Evolutionary conservation across 1,140 invertebrate species (phyloP).

Genomic region (Drosophila persimilis): DNA sequence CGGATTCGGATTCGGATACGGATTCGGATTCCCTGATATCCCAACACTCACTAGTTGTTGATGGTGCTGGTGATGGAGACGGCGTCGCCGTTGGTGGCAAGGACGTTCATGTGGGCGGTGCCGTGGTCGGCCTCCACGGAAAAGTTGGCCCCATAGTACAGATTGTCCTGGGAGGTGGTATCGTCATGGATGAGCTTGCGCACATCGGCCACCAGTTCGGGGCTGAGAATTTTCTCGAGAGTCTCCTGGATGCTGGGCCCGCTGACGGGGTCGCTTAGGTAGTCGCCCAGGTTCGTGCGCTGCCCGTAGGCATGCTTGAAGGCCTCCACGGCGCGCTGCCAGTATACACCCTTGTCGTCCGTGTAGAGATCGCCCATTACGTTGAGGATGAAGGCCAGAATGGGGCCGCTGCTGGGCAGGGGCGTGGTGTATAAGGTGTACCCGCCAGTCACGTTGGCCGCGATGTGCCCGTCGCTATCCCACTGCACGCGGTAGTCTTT

Average conservation of each 20-base stretch:
- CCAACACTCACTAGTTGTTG: constrained; percentile 92
- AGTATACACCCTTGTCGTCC: constrained; percentile 83
- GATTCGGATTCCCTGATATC: not conserved
- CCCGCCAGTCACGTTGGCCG: constrained; percentile 84
- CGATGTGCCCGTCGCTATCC: constrained; percentile 84
- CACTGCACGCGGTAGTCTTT: constrained; percentile 85
- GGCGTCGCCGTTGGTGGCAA: constrained; percentile 94
- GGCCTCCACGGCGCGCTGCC: constrained; percentile 93
- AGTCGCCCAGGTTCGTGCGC: constrained; percentile 94
- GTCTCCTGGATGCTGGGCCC: constrained; percentile 41
- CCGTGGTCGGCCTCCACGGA: constrained; percentile 89
- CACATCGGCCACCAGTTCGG: constrained; percentile 86
- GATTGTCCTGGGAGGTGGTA: constrained; percentile 87
- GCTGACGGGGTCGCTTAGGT: constrained; percentile 83
- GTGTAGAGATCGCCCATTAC: constrained; percentile 88
- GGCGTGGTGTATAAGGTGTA: constrained; percentile 89
- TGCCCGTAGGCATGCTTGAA: constrained; percentile 97
- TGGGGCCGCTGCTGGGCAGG: constrained; percentile 91
- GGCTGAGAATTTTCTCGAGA: constrained; percentile 50
- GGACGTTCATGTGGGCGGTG: constrained; percentile 95
- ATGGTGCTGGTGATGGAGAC: constrained; percentile 96
- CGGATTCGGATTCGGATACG: not conserved
- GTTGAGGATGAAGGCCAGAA: constrained; percentile 93
- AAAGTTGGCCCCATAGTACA: constrained; percentile 88
- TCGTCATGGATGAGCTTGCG: constrained; percentile 86